Conservation (phyloP, 2,113 vertebrate species). For the Podocnemis expansa region DNA sequence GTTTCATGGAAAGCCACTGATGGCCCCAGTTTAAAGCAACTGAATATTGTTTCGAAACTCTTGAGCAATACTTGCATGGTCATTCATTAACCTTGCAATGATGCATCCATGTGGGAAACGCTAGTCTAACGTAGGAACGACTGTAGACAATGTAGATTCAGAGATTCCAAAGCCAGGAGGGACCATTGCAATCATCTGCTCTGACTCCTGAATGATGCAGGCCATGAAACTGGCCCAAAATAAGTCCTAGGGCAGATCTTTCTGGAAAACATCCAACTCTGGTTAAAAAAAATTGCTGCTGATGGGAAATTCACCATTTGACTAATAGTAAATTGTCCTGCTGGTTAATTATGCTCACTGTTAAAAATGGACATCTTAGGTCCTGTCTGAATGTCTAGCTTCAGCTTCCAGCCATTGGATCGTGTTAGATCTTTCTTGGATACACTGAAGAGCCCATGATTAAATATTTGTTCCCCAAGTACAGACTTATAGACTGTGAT, state of each 20-base stretch:
- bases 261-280: background rate
- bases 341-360: background rate
- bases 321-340: too few relatives aligned
- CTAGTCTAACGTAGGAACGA: background rate
- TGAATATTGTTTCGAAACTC: background rate
- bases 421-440: background rate
- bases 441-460: background rate
- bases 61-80: background rate
- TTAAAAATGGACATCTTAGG: background rate
- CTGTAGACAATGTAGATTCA: background rate
- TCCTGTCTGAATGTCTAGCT: background rate
- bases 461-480: background rate
- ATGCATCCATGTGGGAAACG: background rate
- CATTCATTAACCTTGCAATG: background rate
- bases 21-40: background rate
- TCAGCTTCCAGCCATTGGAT: background rate
- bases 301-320: background rate
- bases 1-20: conserved; percentile 31
- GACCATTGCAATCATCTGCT: too few relatives aligned
- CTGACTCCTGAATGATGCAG: background rate
- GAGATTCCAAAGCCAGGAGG: background rate
- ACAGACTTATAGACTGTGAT: background rate
- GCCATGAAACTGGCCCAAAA: background rate
- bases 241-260: background rate
- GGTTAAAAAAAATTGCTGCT: background rate